Percentiles rank a stretch among this genome's conserved stretches.
Conservation (phyloP, 2,113 vertebrate genomes). For the Gavialis gangeticus region DNA sequence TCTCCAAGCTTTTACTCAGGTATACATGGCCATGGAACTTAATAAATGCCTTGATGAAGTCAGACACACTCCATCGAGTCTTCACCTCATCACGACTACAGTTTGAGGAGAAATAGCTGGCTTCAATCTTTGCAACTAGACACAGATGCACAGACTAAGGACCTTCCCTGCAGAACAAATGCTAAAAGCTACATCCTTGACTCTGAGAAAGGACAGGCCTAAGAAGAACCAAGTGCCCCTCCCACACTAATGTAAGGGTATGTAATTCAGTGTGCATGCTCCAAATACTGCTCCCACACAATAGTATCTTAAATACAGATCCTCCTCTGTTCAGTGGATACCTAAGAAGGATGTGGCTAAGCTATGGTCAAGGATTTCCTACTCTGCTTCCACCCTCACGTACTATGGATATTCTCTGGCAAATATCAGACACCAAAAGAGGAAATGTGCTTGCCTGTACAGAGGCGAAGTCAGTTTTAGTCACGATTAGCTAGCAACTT, state of each 20-base stretch:
- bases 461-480: neutral
- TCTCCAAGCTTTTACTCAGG: slow-evolving; percentile 94
- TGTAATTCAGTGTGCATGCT: neutral
- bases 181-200: neutral
- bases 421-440: neutral
- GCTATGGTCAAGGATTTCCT: accelerated
- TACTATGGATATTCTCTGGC: accelerated
- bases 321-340: neutral
- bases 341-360: neutral
- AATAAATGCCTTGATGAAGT: slow-evolving; percentile 98
- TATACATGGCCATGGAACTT: slow-evolving; percentile 99
- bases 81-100: slow-evolving; percentile 95
- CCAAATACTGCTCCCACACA: neutral
- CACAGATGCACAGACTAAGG: neutral
- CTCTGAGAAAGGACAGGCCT: neutral
- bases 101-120: slow-evolving; percentile 47
- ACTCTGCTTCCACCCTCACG: neutral
- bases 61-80: slow-evolving; percentile 94
- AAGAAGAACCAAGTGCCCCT: neutral
- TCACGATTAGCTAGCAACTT: neutral
- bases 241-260: neutral
- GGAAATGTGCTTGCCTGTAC: neutral
- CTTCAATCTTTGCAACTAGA: slow-evolving; percentile 40
- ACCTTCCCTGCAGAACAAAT: neutral
- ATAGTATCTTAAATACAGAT: neutral